Evolutionary conservation across 2,888 invertebrate genomes (phyloP).

Genomic region (Epinotia brunnichana): DNA sequence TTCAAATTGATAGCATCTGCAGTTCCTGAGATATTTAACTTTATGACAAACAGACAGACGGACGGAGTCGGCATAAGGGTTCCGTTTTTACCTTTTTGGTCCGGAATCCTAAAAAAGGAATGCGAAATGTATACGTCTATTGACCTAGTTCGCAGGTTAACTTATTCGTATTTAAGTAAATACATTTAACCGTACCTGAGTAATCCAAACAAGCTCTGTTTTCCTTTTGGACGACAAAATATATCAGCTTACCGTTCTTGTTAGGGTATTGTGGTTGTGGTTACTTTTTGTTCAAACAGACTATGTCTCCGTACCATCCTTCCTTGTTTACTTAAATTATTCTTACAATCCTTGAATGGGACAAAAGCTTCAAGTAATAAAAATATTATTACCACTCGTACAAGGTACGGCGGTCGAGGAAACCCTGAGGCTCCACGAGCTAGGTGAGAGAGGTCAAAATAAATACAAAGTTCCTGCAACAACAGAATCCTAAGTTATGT

Average conservation of each 20-base stretch:
- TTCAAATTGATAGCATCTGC: too few species aligned
- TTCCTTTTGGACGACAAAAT: constrained; percentile 9
- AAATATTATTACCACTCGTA: background rate
- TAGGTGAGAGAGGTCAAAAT: constrained; percentile 2
- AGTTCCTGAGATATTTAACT: too few species aligned
- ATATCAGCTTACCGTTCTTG: constrained; percentile 18
- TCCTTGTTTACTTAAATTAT: constrained; percentile 20
- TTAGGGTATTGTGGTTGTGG: constrained; percentile 10
- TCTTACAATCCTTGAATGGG: constrained; percentile 6
- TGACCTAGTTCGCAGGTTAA: too few species aligned
- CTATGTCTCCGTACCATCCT: constrained; percentile 7
- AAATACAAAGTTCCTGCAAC: background rate
- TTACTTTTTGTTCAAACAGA: constrained; percentile 22
- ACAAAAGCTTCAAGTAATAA: constrained; percentile 4
- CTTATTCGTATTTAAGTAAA: too few species aligned
- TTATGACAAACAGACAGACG: too few species aligned
- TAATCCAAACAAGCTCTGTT: constrained; percentile 8
- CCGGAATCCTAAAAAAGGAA: too few species aligned
- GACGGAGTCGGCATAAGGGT: too few species aligned
- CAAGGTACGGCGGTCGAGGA: background rate
- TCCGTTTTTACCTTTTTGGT: too few species aligned
- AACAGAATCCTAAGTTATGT: background rate
- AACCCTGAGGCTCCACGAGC: background rate
- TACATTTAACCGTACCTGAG: background rate
- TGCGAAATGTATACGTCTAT: too few species aligned